Conservation (phyloP, 2,113 vertebrate genomes). For the Etheostoma spectabile region DNA sequence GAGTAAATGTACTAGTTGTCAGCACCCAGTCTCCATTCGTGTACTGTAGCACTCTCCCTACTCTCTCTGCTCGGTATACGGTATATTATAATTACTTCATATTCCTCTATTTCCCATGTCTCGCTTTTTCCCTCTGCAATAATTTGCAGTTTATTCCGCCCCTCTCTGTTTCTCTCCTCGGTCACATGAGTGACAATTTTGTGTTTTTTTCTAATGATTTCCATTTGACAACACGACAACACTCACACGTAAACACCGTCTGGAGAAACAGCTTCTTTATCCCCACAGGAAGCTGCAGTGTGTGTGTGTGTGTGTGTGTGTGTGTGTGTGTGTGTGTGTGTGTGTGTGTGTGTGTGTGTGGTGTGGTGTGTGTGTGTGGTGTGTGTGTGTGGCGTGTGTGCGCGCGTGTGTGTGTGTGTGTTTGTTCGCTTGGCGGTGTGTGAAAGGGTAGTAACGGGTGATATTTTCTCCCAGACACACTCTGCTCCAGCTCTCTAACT, state of each 20-base stretch:
- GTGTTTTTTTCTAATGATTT: constrained; percentile 44
- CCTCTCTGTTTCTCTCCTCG: neutral
- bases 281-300: constrained; percentile 23
- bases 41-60: no score
- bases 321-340: neutral
- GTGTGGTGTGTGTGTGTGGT: constrained; percentile 16
- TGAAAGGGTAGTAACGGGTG: constrained; percentile 54
- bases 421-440: constrained; percentile 33
- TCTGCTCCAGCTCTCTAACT: constrained; percentile 52
- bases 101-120: no score
- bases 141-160: neutral
- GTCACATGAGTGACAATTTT: constrained; percentile 12
- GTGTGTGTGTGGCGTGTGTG: constrained; percentile 16
- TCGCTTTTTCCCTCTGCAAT: no score
- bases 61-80: no score
- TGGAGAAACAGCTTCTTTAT: constrained; percentile 52
- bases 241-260: constrained; percentile 45
- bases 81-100: no score
- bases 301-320: constrained; percentile 24
- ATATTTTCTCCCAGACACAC: constrained; percentile 58
- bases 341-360: constrained; percentile 21
- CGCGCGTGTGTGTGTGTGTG: constrained; percentile 12
- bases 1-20: no score
- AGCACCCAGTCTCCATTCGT: no score
- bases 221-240: constrained; percentile 44